Evolutionary conservation across 2,888 invertebrate genomes (phyloP), one percentile per base, ranked within the genome.

Genomic region (Agapostemon virescens): DNA sequence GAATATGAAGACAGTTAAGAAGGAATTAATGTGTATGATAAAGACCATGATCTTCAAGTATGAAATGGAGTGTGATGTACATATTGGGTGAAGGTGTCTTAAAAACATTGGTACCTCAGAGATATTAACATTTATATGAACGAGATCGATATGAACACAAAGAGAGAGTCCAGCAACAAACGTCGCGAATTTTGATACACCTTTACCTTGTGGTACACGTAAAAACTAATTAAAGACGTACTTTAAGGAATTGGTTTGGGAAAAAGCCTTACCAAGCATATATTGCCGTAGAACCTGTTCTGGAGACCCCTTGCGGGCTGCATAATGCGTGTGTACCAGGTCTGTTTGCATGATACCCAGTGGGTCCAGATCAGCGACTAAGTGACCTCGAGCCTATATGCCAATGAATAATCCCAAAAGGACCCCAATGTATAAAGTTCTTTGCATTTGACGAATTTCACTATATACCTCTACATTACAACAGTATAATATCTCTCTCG

Each of bases 361-460:
- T 88, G 98, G 98, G 94, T 98, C 98, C 95, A 98, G 94, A 93
- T 97, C 96, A 88, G 98, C 97, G 91, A 97, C 96, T 94, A 98
- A 96, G 95, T 98, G 98, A 92, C 98, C 98, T 93, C 98, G 96
- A 93, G 97, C 96, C 98, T 98, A 95, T 89, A 90, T 90, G 87
- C 83, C 87, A 92, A 90, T 87, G 87, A 90, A 90, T 87, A 90
- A 87, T 86, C 81, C 87, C 90, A 88, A 87, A 85, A 88, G 84
- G 69, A 86, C 80, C 81, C 85, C 85, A 86, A 82, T 88, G 71
- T 85, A 86, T 79, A 85, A 81, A 69, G 78, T 26, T 76, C 63
- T 77, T 76, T 78, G 76, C 77, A 87, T 70, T 69, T 68, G 30
- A 49, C 36, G 55, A 81, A 69, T 33, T 74, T 36, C 68, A 74